Conservation (phyloP, 2,888 invertebrate species). For the Harmothoe impar region DNA sequence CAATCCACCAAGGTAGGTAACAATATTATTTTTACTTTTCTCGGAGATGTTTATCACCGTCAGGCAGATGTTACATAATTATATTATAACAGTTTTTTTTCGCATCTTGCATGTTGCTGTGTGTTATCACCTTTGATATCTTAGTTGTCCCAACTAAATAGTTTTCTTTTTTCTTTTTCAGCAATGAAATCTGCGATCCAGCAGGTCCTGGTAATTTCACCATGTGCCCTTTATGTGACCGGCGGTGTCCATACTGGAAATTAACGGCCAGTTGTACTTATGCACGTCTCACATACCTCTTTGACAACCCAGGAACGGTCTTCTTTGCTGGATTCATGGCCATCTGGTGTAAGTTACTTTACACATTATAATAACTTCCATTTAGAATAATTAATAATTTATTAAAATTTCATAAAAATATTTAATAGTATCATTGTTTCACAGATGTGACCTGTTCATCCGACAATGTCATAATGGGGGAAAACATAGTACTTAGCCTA, state of each 20-base stretch:
- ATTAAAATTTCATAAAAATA: too few relatives aligned
- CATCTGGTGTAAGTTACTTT: conserved; percentile 83
- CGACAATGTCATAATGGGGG: too few relatives aligned
- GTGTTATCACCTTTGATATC: too few relatives aligned
- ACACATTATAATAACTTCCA: background rate
- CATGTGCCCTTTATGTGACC: conserved; percentile 83
- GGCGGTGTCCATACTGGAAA: conserved; percentile 81
- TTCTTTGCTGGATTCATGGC: conserved; percentile 83
- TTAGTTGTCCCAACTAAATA: too few relatives aligned
- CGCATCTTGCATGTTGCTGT: too few relatives aligned
- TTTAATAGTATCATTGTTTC: too few relatives aligned
- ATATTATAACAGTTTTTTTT: too few relatives aligned
- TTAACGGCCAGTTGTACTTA: conserved; percentile 78
- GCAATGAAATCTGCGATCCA: conserved; percentile 70
- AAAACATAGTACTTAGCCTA: too few relatives aligned
- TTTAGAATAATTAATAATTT: too few relatives aligned
- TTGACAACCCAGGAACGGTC: conserved; percentile 83
- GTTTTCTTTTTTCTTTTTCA: conserved; percentile 38
- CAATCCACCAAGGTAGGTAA: conserved; percentile 76
- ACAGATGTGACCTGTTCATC: too few relatives aligned
- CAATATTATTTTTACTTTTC: background rate
- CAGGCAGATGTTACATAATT: too few relatives aligned
- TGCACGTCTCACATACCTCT: conserved; percentile 78
- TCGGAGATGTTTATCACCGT: background rate
- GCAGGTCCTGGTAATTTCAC: conserved; percentile 67